Conservation (phyloP, 2,113 vertebrate genomes). For the Zosterops hypoxanthus region DNA sequence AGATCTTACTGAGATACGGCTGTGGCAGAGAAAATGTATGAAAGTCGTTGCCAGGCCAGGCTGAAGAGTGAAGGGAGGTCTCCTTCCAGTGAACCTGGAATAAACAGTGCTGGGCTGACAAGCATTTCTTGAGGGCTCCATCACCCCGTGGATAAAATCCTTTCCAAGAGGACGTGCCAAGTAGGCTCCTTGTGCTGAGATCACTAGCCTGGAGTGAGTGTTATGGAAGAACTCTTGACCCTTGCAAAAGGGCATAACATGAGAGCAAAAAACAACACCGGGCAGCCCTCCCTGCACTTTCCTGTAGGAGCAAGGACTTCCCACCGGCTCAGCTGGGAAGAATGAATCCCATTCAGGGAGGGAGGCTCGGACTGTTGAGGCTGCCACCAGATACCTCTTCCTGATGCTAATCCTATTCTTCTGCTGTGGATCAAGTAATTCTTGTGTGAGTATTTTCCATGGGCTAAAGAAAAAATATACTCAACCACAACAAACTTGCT, state of each 20-base stretch:
- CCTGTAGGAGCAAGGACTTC: conserved; percentile 19
- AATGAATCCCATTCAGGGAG: conserved; percentile 31
- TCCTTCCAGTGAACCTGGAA: conserved; percentile 22
- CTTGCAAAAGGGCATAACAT: conserved; percentile 31
- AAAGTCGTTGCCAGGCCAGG: neutral
- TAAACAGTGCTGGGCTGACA: neutral
- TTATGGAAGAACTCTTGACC: conserved; percentile 39
- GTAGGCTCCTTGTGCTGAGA: neutral
- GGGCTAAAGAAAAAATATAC: conserved; percentile 52
- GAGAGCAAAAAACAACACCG: neutral
- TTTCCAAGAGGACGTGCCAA: neutral
- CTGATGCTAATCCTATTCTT: conserved; percentile 59
- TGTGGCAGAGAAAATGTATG: neutral
- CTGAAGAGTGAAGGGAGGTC: neutral
- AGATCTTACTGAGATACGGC: neutral
- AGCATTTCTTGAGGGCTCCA: neutral
- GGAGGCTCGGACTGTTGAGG: neutral
- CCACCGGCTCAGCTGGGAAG: neutral
- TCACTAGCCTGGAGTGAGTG: neutral
- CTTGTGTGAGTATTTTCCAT: conserved; percentile 18
- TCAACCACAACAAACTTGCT: conserved; percentile 54
- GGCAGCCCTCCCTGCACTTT: neutral
- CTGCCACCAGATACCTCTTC: conserved; percentile 49
- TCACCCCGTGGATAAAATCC: neutral
- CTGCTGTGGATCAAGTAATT: conserved; percentile 43